Conservation (phyloP, 2,797 vertebrate genomes). For the Oreonectes daqikongensis region DNA sequence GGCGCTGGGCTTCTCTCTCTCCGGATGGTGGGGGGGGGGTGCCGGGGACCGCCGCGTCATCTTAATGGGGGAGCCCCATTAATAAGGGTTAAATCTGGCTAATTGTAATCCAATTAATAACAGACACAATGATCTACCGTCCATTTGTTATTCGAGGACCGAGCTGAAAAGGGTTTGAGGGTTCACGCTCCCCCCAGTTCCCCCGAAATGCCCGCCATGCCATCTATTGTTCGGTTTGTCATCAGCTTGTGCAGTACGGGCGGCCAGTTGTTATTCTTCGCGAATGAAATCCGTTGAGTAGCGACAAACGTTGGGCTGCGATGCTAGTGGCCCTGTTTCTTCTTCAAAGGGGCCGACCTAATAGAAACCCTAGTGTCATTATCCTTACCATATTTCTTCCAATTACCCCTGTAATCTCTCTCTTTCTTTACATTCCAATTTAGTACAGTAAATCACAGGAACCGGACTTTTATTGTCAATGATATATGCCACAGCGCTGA, state of each 20-base stretch:
- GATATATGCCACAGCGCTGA: slow-evolving; percentile 69
- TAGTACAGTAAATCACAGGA: slow-evolving; percentile 70
- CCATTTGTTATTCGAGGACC: slow-evolving; percentile 54
- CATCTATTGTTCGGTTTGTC: slow-evolving; percentile 43
- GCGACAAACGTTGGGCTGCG: not conserved
- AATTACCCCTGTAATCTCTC: slow-evolving; percentile 71
- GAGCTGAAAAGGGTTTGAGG: slow-evolving; percentile 48
- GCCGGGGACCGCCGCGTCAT: slow-evolving; percentile 27
- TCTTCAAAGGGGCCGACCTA: slow-evolving; percentile 12
- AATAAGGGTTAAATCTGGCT: slow-evolving; percentile 67
- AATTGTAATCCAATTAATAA: slow-evolving; percentile 69
- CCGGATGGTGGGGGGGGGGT: slow-evolving; percentile 27
- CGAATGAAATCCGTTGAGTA: slow-evolving; percentile 37
- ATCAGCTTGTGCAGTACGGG: slow-evolving; percentile 15
- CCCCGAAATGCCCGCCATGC: not conserved
- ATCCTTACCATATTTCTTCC: slow-evolving; percentile 63
- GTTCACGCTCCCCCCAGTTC: slow-evolving; percentile 11
- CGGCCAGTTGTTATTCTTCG: slow-evolving; percentile 36
- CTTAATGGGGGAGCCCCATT: slow-evolving; percentile 51
- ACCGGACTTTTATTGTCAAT: slow-evolving; percentile 72
- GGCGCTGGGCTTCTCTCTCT: slow-evolving; percentile 8
- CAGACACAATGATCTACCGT: slow-evolving; percentile 58
- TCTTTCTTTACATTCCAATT: slow-evolving; percentile 75
- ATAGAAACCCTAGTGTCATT: slow-evolving; percentile 46
- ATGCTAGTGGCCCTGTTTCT: slow-evolving; percentile 24